Percentiles rank a stretch among this genome's conserved stretches.
Evolutionary conservation across 1,140 invertebrate species (phyloP).

Genomic region (Drosophila tsacasi): DNA sequence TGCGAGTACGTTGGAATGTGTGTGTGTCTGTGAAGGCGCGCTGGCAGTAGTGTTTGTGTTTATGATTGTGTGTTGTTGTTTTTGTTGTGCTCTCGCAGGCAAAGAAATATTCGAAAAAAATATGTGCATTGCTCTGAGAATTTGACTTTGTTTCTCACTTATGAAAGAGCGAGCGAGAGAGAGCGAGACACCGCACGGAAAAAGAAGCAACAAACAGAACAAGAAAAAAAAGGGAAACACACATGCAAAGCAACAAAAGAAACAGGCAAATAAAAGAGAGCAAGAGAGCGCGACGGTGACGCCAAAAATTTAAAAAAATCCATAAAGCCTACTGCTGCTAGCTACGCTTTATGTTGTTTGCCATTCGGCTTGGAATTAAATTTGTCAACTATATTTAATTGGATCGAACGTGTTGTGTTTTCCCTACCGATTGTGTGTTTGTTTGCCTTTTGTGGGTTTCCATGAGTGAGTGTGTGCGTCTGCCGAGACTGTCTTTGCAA

Average conservation of each 20-base stretch:
- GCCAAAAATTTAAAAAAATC: constrained; percentile 72
- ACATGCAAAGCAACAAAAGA: constrained; percentile 60
- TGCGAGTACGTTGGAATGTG: constrained; percentile 19
- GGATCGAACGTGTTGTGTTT: constrained; percentile 39
- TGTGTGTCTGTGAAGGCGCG: constrained; percentile 26
- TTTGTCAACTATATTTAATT: constrained; percentile 68
- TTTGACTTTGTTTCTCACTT: constrained; percentile 36
- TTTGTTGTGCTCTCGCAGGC: constrained; percentile 18
- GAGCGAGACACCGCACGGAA: constrained; percentile 13
- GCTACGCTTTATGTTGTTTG: constrained; percentile 11
- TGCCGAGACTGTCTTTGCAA: constrained; percentile 59
- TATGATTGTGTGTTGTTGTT: constrained; percentile 32
- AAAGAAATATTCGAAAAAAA: constrained; percentile 33
- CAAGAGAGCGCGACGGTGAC: constrained; percentile 70
- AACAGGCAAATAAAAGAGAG: constrained; percentile 52
- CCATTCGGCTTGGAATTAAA: constrained; percentile 44
- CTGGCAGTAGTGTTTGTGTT: constrained; percentile 28
- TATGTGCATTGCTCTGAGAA: constrained; percentile 33
- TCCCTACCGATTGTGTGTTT: constrained; percentile 19
- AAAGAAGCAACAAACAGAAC: constrained; percentile 40
- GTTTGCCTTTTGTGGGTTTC: constrained; percentile 25
- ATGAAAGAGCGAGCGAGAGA: constrained; percentile 11
- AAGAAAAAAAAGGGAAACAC: constrained; percentile 50
- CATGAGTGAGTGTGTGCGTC: constrained; percentile 32
- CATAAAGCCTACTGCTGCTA: constrained; percentile 29